These are phyloP conservation scores for Rhynchonycteris naso DNA, from an alignment of 2,797 vertebrate genomes.

Conservation along the genomic window DNA sequence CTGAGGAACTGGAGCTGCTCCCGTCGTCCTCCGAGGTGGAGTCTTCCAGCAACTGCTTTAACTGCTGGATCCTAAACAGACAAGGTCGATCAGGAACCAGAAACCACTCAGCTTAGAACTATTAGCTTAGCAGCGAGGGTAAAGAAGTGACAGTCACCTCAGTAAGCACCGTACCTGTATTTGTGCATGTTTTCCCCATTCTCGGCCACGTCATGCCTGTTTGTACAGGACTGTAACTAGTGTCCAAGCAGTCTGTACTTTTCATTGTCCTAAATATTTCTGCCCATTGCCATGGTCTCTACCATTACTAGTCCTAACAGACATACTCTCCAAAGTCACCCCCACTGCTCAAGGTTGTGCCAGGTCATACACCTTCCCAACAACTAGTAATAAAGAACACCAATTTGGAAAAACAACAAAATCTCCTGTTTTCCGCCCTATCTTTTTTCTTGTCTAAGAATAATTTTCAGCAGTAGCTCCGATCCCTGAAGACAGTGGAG, in stretches of 20 bases:
- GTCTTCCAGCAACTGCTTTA: conserved; percentile 95
- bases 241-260: background rate
- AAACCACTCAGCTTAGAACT: background rate
- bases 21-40: conserved; percentile 89
- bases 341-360: background rate
- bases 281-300: background rate
- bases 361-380: background rate
- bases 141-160: background rate
- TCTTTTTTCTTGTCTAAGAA: background rate
- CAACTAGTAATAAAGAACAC: background rate
- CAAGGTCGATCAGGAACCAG: background rate
- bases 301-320: background rate
- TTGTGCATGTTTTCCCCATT: background rate
- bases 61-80: conserved; percentile 92
- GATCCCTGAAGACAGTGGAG: background rate
- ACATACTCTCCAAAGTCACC: background rate
- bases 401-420: background rate
- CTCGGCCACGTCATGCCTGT: background rate
- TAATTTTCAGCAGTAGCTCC: conserved; percentile 11
- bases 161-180: background rate
- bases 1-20: conserved; percentile 88
- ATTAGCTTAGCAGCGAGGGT: background rate
- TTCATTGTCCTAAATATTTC: background rate
- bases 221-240: background rate
- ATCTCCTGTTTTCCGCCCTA: background rate